These are phyloP conservation scores for Caprella mutica DNA, from an alignment of 2,888 invertebrate genomes.

Conservation along the genomic window DNA sequence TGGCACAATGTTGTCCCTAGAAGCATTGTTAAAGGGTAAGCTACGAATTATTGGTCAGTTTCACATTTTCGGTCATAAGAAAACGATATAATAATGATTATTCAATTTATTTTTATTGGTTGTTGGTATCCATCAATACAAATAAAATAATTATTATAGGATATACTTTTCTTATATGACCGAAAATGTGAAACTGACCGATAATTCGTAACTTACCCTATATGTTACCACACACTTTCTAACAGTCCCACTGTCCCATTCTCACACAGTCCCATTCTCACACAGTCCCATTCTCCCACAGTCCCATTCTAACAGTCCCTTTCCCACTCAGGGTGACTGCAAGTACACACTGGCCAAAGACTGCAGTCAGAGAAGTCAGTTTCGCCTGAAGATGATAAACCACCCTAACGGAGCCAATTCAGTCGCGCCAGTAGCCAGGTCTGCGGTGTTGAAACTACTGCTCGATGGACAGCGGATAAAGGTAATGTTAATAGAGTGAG, in stretches of 20 bases:
- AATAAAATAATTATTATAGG: too few species aligned
- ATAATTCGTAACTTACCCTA: too few species aligned
- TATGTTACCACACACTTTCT: too few species aligned
- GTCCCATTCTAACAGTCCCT: slow-evolving; percentile 27
- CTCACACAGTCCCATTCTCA: neutral
- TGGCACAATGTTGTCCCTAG: too few species aligned
- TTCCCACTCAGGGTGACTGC: slow-evolving; percentile 57
- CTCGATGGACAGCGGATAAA: slow-evolving; percentile 31
- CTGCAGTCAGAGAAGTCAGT: slow-evolving; percentile 44
- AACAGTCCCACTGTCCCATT: neutral
- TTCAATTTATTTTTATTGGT: too few species aligned
- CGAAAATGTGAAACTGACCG: too few species aligned
- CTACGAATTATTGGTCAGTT: too few species aligned
- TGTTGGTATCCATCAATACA: too few species aligned
- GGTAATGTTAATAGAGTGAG: slow-evolving; percentile 1
- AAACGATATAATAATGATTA: too few species aligned
- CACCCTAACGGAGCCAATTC: slow-evolving; percentile 45
- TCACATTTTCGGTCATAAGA: too few species aligned
- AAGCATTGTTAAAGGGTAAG: too few species aligned
- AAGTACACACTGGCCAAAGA: slow-evolving; percentile 80
- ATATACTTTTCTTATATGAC: too few species aligned
- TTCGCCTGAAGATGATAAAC: slow-evolving; percentile 52
- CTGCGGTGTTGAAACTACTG: slow-evolving; percentile 60
- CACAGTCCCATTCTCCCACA: neutral
- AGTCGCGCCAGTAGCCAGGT: slow-evolving; percentile 52